A percentile compares a stretch with the other conserved stretches of the same genome.
Evolutionary conservation across 1,140 invertebrate species (phyloP).

Genomic region (Elysia chlorotica): DNA sequence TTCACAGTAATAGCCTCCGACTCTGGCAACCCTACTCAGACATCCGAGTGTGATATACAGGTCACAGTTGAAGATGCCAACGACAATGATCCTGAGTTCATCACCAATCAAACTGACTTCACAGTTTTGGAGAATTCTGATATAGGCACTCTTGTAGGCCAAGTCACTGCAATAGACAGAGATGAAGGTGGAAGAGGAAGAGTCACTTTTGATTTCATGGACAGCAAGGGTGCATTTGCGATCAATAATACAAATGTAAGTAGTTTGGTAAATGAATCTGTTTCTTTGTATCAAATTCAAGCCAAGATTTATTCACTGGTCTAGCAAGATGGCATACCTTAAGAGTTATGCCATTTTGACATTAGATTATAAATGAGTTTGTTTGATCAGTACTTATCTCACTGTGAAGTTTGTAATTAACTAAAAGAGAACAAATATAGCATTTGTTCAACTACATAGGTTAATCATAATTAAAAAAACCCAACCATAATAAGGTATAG

Average conservation of each 20-base stretch:
- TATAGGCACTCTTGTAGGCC: constrained; percentile 73
- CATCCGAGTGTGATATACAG: constrained; percentile 33
- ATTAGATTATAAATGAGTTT: no score
- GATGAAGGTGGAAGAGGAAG: constrained; percentile 70
- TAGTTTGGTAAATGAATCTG: no score
- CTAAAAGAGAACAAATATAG: no score
- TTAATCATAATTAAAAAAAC: no score
- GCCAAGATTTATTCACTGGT: no score
- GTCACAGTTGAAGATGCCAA: constrained; percentile 46
- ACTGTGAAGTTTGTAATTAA: no score
- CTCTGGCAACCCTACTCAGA: constrained; percentile 25
- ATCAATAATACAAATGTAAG: constrained; percentile 18
- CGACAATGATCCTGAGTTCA: constrained; percentile 47
- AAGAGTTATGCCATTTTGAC: no score
- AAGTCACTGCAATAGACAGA: constrained; percentile 82
- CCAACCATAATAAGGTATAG: no score
- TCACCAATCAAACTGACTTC: constrained; percentile 13
- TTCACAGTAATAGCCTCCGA: constrained; percentile 39
- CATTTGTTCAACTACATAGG: no score
- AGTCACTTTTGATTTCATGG: constrained; percentile 23
- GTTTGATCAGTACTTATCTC: no score
- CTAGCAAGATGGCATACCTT: no score
- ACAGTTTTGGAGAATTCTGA: constrained; percentile 72
- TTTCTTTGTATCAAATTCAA: no score
- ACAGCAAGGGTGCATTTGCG: constrained; percentile 15